Base-by-base conservation (phyloP, 2,797 vertebrate species). In the Gymnocypris eckloni region DNA sequence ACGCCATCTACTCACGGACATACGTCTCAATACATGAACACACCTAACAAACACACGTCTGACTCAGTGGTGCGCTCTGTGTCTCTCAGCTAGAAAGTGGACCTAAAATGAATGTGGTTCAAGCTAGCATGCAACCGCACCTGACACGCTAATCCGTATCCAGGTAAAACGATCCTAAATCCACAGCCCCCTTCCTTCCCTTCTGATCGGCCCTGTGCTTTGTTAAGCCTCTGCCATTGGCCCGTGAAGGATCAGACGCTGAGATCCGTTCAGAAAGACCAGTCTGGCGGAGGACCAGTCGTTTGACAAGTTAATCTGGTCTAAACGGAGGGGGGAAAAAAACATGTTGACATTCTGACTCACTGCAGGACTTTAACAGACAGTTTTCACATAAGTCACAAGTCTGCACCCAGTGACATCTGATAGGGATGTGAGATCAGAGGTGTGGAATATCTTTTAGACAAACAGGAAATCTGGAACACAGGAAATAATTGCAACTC, bases 161-260 rank as follows among this genome's bases (percentile, higher is more conserved):
- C 94, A 95, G 95, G 95, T 95, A 95, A 95, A 95, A 94, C 93
- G 93, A 95, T 95, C 93, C 93, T 95, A 95, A 96, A 95, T 94
- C 93, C 94, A 91, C 93, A 92, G 72, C 92, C 90, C 92, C 92
- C 92, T 66, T 71, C 92, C 92, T 75, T 71, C 71, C 52, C 50
- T 67, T 82, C 80, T 69, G 70, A 70, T 79, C 82, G 50, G 72
- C 61, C 84, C 85, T 84, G 79, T 83, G 67, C 81, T 84, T 85
- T 79, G 85, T 93, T 95, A 94, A 95, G 93, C 93, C 92, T 88
- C 66, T 87, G 92, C 94, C 94, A 92, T 95, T 94, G 94, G 94
- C 93, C 91, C 89, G 91, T 92, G 89, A 88, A 89, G 95, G 95
- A 95, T 96, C 95, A 95, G 93, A 94, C 92, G 80, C 61, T 83